Evolutionary conservation across 2,797 vertebrate species (phyloP), one percentile per base, ranked within the genome.

Genomic region (Acanthurus lineatus): DNA sequence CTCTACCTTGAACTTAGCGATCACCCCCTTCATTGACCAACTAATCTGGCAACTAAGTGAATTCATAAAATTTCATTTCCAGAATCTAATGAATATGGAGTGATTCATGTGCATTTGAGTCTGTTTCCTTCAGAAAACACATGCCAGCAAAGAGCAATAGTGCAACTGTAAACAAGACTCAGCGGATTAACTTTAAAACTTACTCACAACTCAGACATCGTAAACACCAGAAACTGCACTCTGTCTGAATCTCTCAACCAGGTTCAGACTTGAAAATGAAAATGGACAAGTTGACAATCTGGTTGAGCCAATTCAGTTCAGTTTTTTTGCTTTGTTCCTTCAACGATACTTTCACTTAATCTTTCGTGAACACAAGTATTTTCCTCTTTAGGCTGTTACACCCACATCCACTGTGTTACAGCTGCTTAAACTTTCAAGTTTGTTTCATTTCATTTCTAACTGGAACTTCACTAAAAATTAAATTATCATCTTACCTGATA

Each of bases 401-500:
- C 80, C 25, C 11, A 7, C 17, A 42, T 49, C 78, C 19, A 6
- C 10, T 54, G n/a, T 56, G n/a, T 47, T 14, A 3, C 40, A 17
- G 64, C 4, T 45, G 40, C 64, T 76, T 42, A n/a, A 58, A 20
- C 57, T 44, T 49, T 68, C 9, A 44, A 45, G 19, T 25, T 1
- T 49, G 1, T 0, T 57, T 25, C 14, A 9, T 16, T 17, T 71
- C 47, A 9, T 60, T 28, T 22, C 25, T 7, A 59, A 15, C 15
- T 28, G n/a, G 4, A 73, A 6, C 40, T 69, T 32, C 44, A 32
- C 22, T 53, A 66, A 4, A 80, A 73, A 77, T 28, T 56, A 48
- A 86, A 75, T 11, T 40, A 68, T 66, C 20, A 42, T 66, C 94
- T 92, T 76, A 96, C 95, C 95, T 86, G 90, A 92, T 5, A 95